phyloP scores from a whole-genome alignment of 1,140 invertebrate species.

The Psix sp. region DNA sequence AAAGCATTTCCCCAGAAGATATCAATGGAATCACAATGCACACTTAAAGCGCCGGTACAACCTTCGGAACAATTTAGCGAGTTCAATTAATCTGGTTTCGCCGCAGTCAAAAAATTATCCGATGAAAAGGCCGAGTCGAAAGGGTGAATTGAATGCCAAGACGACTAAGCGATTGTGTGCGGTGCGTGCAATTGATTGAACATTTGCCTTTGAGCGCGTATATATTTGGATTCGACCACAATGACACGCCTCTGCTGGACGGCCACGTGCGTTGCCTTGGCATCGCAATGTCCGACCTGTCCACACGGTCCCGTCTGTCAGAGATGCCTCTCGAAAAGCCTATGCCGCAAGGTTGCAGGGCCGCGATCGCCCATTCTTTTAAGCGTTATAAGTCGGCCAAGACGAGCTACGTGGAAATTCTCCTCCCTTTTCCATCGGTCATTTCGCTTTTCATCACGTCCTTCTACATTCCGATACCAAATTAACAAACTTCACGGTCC shows the following conservation, averaged over 20 bases:
- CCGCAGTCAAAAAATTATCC: too few relatives aligned
- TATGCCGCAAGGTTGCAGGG: constrained; percentile 43
- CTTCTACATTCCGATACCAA: constrained; percentile 2
- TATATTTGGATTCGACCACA: constrained; percentile 14
- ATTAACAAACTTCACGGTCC: constrained; percentile 4
- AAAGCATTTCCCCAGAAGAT: too few relatives aligned
- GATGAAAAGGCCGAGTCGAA: too few relatives aligned
- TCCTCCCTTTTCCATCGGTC: constrained; percentile 9
- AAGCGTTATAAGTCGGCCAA: constrained; percentile 46
- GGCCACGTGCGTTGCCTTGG: constrained; percentile 22
- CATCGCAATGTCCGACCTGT: constrained; percentile 21
- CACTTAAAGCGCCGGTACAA: too few relatives aligned
- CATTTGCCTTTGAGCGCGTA: constrained; percentile 1
- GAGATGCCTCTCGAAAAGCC: constrained; percentile 12
- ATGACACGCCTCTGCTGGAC: neutral
- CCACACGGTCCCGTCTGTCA: constrained; percentile 18
- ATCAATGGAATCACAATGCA: too few relatives aligned
- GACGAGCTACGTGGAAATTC: constrained; percentile 40
- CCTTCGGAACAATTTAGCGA: too few relatives aligned
- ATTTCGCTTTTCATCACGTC: neutral
- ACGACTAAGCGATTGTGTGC: neutral
- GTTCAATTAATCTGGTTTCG: too few relatives aligned
- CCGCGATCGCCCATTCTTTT: constrained; percentile 40
- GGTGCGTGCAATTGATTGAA: neutral
- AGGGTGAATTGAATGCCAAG: too few relatives aligned